Percentiles rank a stretch among this genome's conserved stretches.
phyloP scores from a whole-genome alignment of 2,797 vertebrate species.

The Martes flavigula region DNA sequence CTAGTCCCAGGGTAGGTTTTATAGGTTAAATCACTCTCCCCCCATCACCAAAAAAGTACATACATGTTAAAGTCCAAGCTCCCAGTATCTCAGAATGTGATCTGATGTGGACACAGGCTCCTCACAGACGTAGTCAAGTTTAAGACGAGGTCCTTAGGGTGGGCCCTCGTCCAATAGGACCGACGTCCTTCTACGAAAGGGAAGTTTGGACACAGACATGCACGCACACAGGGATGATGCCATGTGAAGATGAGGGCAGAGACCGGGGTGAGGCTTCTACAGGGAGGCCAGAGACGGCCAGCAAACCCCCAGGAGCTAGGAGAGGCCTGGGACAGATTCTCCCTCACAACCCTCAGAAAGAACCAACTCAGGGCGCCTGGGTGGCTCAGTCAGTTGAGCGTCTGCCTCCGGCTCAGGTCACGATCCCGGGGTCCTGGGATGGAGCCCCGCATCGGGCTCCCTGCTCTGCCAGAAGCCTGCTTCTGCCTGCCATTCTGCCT shows the following conservation, averaged over 20 bases:
- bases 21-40: neutral
- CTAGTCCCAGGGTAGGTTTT: neutral
- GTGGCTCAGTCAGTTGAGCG: too few relatives aligned
- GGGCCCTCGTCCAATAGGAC: neutral
- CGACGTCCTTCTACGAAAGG: neutral
- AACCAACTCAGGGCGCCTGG: too few relatives aligned
- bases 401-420: too few relatives aligned
- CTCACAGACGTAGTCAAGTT: neutral
- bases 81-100: neutral
- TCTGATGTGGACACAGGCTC: neutral
- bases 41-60: neutral
- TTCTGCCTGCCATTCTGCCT: too few relatives aligned
- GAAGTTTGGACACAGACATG: neutral
- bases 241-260: too few relatives aligned
- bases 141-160: neutral
- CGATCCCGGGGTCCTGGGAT: too few relatives aligned
- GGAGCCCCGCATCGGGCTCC: too few relatives aligned
- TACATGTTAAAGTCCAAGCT: neutral
- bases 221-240: accelerated
- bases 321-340: neutral
- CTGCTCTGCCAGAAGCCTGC: too few relatives aligned
- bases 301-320: neutral
- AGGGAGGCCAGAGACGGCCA: neutral
- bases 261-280: neutral
- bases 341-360: neutral